phyloP scores from a whole-genome alignment of 2,888 invertebrate species.

The Mesochorus sp. region DNA sequence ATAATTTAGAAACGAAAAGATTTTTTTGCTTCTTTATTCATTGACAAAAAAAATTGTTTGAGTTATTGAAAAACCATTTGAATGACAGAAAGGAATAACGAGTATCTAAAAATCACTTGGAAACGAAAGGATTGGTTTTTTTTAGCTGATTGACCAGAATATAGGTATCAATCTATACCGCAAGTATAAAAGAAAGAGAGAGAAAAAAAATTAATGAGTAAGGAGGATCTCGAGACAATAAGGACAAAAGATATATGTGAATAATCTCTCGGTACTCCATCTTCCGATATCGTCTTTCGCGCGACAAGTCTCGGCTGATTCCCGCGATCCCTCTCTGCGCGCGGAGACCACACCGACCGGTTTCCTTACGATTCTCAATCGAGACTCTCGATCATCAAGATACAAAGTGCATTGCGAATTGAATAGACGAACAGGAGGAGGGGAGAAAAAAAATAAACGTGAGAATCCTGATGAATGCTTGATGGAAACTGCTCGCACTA shows the following conservation, averaged over 20 bases:
- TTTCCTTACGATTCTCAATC: constrained; percentile 42
- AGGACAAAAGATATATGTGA: constrained; percentile 2
- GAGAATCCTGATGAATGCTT: constrained; percentile 32
- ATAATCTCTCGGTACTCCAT: background rate
- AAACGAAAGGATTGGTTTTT: too few species aligned
- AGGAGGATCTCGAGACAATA: constrained; percentile 29
- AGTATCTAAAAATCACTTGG: too few species aligned
- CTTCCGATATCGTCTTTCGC: constrained; percentile 31
- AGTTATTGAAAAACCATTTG: too few species aligned
- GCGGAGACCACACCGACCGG: constrained; percentile 42
- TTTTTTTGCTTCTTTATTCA: too few species aligned
- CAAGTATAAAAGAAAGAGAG: too few species aligned
- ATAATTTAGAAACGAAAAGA: too few species aligned
- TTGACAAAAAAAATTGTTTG: too few species aligned
- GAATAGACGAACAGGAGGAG: background rate
- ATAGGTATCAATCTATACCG: too few species aligned
- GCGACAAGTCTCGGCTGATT: constrained; percentile 45
- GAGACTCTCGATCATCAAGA: constrained; percentile 46
- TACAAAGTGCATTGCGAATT: constrained; percentile 33
- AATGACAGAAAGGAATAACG: too few species aligned
- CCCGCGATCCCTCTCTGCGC: constrained; percentile 29
- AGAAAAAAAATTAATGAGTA: too few species aligned
- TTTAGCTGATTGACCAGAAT: too few species aligned
- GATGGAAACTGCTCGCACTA: constrained; percentile 35
- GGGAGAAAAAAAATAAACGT: constrained; percentile 7